These are phyloP conservation scores for Hydrolagus affinis DNA, from an alignment of 2,113 vertebrate species.

Conservation along the genomic window DNA sequence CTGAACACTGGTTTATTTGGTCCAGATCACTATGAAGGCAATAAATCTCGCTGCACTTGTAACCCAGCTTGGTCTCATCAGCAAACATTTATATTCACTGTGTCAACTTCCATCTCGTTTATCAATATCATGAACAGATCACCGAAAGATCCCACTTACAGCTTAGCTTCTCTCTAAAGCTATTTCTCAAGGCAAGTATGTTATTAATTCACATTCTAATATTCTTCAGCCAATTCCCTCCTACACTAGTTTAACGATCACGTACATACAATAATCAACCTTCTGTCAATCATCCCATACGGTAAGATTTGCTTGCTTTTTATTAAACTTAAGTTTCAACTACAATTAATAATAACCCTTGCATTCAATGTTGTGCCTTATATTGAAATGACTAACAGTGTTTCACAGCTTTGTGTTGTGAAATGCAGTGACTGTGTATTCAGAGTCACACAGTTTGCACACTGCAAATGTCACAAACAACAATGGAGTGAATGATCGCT, in stretches of 20 bases:
- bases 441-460: too few relatives aligned
- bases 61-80: not conserved
- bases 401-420: too few relatives aligned
- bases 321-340: not conserved
- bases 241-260: too few relatives aligned
- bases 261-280: not conserved
- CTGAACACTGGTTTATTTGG: too few relatives aligned
- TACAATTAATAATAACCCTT: not conserved
- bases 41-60: too few relatives aligned
- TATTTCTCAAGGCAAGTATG: not conserved
- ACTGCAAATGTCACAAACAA: too few relatives aligned
- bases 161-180: not conserved
- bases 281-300: not conserved
- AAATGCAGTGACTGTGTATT: too few relatives aligned
- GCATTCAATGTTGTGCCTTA: too few relatives aligned
- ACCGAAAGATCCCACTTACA: not conserved
- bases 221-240: not conserved
- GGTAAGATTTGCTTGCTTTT: not conserved
- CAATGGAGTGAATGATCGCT: too few relatives aligned
- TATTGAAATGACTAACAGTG: too few relatives aligned
- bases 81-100: not conserved
- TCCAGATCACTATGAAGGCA: too few relatives aligned
- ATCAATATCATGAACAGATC: not conserved
- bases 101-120: not conserved
- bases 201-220: too few relatives aligned